phyloP scores from a whole-genome alignment of 2,113 vertebrate genomes.

The Potamarius usumacintae region DNA sequence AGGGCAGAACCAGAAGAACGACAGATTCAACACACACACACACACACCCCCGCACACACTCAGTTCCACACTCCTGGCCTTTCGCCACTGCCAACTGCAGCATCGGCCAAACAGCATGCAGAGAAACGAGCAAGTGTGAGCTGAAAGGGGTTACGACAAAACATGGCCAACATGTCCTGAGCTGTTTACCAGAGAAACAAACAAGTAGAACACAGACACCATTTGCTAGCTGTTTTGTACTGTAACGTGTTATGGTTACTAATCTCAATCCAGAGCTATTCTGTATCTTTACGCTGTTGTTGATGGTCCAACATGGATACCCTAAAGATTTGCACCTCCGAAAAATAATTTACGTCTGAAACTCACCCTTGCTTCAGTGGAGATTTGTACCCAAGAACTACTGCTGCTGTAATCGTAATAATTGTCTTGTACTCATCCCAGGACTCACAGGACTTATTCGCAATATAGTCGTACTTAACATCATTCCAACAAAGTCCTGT shows the following conservation, averaged over 20 bases:
- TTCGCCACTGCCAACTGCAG: conserved; percentile 17
- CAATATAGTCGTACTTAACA: background rate
- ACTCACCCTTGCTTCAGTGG: background rate
- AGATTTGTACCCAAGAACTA: background rate
- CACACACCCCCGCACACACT: conserved; percentile 18
- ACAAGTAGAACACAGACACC: background rate
- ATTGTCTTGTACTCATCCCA: background rate
- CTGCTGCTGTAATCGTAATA: background rate
- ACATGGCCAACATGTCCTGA: conserved; percentile 14
- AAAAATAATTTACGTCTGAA: background rate
- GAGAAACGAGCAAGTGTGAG: conserved; percentile 25
- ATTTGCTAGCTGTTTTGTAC: background rate
- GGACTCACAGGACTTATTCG: background rate
- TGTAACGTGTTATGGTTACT: background rate
- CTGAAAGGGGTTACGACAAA: conserved; percentile 24
- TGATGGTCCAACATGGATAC: background rate
- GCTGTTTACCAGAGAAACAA: conserved; percentile 3
- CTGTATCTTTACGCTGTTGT: background rate
- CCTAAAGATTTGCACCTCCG: background rate
- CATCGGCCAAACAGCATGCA: conserved; percentile 23
- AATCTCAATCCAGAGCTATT: background rate
- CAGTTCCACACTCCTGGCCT: conserved; percentile 2
- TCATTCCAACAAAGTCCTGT: background rate
- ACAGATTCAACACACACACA: conserved; percentile 40
- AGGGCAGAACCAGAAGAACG: conserved; percentile 32